These are phyloP conservation scores for Conus canariensis DNA, from an alignment of 2,888 invertebrate genomes.

Conservation along the genomic window DNA sequence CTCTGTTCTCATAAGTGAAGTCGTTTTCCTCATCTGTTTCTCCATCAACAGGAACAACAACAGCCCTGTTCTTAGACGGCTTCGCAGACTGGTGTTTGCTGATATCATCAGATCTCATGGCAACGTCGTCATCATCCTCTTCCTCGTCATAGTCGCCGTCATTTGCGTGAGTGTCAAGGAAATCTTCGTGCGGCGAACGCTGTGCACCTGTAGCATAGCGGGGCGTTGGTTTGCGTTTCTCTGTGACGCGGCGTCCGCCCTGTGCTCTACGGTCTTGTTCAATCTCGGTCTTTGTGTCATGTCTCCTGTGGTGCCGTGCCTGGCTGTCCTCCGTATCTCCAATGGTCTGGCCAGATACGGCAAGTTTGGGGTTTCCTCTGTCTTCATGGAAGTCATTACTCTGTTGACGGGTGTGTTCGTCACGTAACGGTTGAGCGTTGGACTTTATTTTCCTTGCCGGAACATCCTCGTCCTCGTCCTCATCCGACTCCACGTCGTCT, in stretches of 20 bases:
- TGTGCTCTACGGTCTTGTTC: background rate
- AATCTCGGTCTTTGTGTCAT: background rate
- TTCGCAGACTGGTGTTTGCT: background rate
- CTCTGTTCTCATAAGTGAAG: background rate
- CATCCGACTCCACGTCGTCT: background rate
- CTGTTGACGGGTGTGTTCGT: background rate
- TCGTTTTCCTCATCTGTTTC: background rate
- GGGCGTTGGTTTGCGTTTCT: background rate
- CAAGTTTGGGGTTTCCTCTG: background rate
- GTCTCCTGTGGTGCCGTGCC: background rate
- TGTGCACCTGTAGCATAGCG: background rate
- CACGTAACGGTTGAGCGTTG: background rate
- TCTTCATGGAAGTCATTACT: background rate
- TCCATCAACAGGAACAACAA: background rate
- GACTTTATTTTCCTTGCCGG: background rate
- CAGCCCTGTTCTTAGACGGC: background rate
- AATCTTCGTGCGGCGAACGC: background rate
- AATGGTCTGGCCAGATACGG: background rate
- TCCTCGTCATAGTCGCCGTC: background rate
- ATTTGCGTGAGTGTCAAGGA: background rate
- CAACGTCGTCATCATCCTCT: background rate
- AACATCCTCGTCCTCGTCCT: background rate
- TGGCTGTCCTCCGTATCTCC: background rate
- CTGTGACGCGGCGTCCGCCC: background rate
- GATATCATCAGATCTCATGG: background rate